Evolutionary conservation across 2,888 invertebrate species (phyloP).

Genomic region (Pristionchus maxplancki): DNA sequence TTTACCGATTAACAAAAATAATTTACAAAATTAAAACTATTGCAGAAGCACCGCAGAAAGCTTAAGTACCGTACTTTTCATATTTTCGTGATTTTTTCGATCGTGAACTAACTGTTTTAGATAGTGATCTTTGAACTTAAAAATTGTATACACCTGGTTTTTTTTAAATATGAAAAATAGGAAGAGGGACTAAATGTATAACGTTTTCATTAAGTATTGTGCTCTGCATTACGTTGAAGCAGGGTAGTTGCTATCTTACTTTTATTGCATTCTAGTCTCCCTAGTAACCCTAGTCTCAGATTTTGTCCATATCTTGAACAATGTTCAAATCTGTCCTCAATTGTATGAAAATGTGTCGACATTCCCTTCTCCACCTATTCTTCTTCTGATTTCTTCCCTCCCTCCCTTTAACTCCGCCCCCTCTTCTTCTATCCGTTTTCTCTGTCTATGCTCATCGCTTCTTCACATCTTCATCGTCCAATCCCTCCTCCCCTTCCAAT

Average conservation of each 20-base stretch:
- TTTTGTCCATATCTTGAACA: too few species aligned
- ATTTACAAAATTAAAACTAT: not conserved
- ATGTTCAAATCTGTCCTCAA: not conserved
- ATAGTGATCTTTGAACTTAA: not conserved
- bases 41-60: not conserved
- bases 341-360: not conserved
- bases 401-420: not conserved
- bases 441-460: constrained; percentile 9
- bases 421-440: not conserved
- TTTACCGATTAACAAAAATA: constrained; percentile 4
- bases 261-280: too few species aligned
- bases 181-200: too few species aligned
- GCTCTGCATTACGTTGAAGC: too few species aligned
- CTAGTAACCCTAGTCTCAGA: not conserved
- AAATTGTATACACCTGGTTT: not conserved
- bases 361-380: not conserved
- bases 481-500: not conserved
- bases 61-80: not conserved
- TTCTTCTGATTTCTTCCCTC: not conserved
- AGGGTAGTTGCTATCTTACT: too few species aligned
- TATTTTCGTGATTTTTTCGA: not conserved
- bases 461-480: not conserved
- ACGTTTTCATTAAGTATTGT: too few species aligned
- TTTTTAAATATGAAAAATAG: too few species aligned
- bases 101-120: not conserved